Conservation (phyloP, 2,888 invertebrate genomes). For the Ophion slaviceki region DNA sequence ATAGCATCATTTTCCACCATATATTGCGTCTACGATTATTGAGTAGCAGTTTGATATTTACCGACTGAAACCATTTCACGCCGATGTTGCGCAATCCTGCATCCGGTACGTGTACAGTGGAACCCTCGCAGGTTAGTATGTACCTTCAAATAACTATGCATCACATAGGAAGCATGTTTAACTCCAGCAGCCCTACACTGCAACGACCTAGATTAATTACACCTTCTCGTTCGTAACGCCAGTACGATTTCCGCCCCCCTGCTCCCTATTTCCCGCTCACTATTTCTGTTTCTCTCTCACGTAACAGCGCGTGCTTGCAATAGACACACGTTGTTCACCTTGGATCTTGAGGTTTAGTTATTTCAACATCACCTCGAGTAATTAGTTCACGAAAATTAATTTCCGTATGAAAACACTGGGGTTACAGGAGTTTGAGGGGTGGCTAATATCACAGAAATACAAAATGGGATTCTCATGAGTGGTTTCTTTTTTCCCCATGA, state of each 20-base stretch:
- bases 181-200: constrained; percentile 25
- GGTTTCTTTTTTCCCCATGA: background rate
- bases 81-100: constrained; percentile 55
- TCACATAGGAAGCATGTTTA: constrained; percentile 25
- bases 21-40: constrained; percentile 35
- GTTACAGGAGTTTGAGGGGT: background rate
- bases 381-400: constrained; percentile 42
- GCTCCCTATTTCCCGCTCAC: background rate
- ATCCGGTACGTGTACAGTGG: constrained; percentile 8
- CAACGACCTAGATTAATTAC: constrained; percentile 61
- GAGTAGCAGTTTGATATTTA: constrained; percentile 28
- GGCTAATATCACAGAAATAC: background rate
- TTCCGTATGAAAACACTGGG: background rate
- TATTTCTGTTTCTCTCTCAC: constrained; percentile 43
- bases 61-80: constrained; percentile 30
- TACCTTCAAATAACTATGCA: constrained; percentile 40
- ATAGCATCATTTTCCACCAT: constrained; percentile 12
- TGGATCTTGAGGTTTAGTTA: constrained; percentile 20
- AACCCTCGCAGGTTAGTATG: constrained; percentile 12
- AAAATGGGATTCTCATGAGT: background rate
- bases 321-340: constrained; percentile 21
- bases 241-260: constrained; percentile 24
- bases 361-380: constrained; percentile 43
- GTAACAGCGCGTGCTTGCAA: constrained; percentile 27
- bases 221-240: constrained; percentile 47